Base-by-base conservation (phyloP, 2,888 invertebrate species). In the Sicus ferrugineus region DNA sequence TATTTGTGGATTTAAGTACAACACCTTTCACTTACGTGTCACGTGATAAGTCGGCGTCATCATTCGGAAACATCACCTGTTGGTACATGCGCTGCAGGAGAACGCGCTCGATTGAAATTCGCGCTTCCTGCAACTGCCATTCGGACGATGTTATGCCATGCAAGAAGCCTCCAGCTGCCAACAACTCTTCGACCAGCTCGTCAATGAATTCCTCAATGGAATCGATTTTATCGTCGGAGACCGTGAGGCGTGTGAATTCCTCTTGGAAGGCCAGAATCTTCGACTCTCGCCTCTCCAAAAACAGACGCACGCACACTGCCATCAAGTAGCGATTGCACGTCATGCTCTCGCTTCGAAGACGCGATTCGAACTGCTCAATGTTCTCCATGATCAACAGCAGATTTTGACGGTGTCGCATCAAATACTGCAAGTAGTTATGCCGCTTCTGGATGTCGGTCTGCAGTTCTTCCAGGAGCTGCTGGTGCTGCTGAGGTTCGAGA, bases 21-120 rank as follows among this genome's bases (percentile, higher is more conserved):
- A 63, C 54, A 23, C 3, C 5, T 38, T 50, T 0, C 14, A 88
- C 91, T 88, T 81, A 94, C 93, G 93, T 92, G 84, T 98, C 98
- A 72, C 98, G 86, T 28, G 93, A 91, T 73, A 95, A 89, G 86
- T 99, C 98, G 0, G 95, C 97, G 83, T 98, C 98, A 3, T 96
- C 96, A 83, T 98, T 98, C 6, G 98, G 98, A 87, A 96, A 97
- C 85, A 99, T 89, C 61, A 98, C 97, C 81, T 94, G 92, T 50
- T 92, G 89, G 86, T 98, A 98, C 67, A 98, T 92, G 31, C 93
- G 89, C 64, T 94, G 93, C 89, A 98, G 93, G 7, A 98, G 90
- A n/a, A 92, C 91, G 59, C 97, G 89, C 83, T 98, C 98, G 73
- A 98, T 91, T 4, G 95, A 93, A 70, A 90, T 86, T 78, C 92